Evolutionary conservation across 2,113 vertebrate species (phyloP).

Genomic region (Pseudorectes ferrugineus): DNA sequence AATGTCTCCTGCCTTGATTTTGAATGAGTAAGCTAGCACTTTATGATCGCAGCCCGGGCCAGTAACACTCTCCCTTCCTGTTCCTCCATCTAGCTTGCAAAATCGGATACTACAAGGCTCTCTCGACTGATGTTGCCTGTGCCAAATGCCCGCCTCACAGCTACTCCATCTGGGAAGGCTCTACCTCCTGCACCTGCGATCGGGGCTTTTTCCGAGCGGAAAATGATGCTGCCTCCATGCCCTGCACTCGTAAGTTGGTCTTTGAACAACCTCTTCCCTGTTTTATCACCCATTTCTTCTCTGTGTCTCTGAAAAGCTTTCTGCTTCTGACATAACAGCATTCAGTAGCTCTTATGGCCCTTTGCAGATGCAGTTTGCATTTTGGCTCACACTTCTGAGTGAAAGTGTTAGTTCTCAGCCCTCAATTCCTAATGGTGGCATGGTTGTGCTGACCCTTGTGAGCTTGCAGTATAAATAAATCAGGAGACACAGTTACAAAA

Average conservation of each 20-base stretch:
- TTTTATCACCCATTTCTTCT: background rate
- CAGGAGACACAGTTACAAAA: background rate
- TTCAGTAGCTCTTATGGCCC: background rate
- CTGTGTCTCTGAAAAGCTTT: background rate
- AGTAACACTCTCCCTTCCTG: constrained; percentile 21
- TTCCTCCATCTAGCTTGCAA: constrained; percentile 83
- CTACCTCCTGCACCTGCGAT: constrained; percentile 92
- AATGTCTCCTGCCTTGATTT: constrained; percentile 22
- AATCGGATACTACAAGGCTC: constrained; percentile 93
- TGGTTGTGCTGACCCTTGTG: background rate
- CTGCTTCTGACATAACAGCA: background rate
- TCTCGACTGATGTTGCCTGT: constrained; percentile 86
- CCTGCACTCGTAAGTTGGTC: constrained; percentile 91
- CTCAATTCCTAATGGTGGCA: background rate
- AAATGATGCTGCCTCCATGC: constrained; percentile 89
- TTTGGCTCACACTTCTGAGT: background rate
- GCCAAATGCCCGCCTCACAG: constrained; percentile 94
- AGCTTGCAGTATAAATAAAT: background rate
- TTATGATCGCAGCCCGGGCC: background rate
- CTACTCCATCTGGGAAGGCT: constrained; percentile 92
- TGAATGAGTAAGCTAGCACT: constrained; percentile 10
- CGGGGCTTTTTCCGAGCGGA: constrained; percentile 92
- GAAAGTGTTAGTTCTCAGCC: background rate
- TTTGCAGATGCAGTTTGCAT: background rate
- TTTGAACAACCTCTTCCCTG: background rate